These are phyloP conservation scores for Lasiommata megera DNA, from an alignment of 2,888 invertebrate genomes.

Conservation along the genomic window DNA sequence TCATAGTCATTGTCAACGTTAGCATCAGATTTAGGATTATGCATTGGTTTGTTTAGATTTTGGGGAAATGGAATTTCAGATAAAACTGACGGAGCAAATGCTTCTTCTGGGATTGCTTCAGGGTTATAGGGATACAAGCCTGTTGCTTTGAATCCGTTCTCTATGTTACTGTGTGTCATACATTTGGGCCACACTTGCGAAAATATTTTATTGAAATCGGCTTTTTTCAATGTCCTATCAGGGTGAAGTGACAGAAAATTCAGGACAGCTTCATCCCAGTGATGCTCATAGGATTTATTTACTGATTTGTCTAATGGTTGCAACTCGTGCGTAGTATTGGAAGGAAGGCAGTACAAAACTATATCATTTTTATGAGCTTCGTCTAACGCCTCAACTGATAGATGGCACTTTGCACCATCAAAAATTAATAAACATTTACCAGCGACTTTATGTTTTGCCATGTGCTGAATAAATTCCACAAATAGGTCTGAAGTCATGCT, in stretches of 20 bases:
- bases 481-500: not conserved
- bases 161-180: not conserved
- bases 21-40: no score
- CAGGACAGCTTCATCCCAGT: not conserved
- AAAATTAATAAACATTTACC: not conserved
- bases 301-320: not conserved
- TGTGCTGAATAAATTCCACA: not conserved
- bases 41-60: no score
- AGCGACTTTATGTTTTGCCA: not conserved
- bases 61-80: no score
- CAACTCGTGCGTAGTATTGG: not conserved
- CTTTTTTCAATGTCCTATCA: not conserved
- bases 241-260: not conserved
- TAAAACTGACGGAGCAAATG: not conserved
- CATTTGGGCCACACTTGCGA: not conserved
- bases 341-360: not conserved
- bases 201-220: not conserved
- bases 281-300: not conserved
- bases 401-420: not conserved
- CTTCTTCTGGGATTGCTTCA: not conserved
- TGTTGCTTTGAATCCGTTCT: no score
- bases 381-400: not conserved
- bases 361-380: not conserved
- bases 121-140: not conserved
- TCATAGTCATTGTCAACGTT: no score